These are phyloP conservation scores for Ia io DNA, from an alignment of 2,113 vertebrate species.

Conservation along the genomic window DNA sequence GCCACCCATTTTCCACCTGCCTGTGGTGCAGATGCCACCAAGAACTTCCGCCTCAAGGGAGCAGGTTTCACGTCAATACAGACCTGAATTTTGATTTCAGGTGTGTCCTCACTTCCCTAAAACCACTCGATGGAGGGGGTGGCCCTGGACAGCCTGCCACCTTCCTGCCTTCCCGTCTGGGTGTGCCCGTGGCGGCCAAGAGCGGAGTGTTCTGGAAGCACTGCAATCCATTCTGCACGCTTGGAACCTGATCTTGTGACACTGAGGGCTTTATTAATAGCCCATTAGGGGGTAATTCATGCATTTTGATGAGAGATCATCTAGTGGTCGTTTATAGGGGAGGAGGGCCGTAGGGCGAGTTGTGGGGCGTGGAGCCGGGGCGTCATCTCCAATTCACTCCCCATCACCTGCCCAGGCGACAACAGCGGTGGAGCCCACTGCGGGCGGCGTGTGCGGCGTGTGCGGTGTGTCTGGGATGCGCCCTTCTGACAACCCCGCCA, in stretches of 20 bases:
- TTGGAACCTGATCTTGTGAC: conserved; percentile 74
- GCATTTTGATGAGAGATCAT: conserved; percentile 77
- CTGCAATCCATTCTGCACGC: conserved; percentile 76
- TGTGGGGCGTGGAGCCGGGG: neutral
- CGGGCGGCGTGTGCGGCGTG: neutral
- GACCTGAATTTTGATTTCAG: neutral
- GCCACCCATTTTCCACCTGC: neutral
- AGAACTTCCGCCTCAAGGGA: neutral
- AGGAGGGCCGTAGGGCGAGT: neutral
- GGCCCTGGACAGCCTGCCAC: neutral
- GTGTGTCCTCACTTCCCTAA: neutral
- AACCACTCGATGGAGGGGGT: fast-evolving
- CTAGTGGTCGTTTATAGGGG: conserved; percentile 47
- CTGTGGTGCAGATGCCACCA: fast-evolving
- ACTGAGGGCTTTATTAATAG: conserved; percentile 81
- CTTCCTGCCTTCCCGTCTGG: neutral
- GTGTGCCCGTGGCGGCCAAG: neutral
- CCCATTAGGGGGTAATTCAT: conserved; percentile 79
- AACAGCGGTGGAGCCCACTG: neutral
- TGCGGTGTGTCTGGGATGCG: conserved; percentile 69
- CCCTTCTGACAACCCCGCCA: conserved; percentile 88
- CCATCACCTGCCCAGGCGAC: conserved; percentile 50
- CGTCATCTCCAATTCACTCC: neutral
- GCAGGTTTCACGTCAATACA: fast-evolving
- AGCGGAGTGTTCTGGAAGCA: conserved; percentile 67